A percentile compares a stretch with the other conserved stretches of the same genome.
These are phyloP conservation scores for Megaceryle maxima DNA, from an alignment of 2,113 vertebrate species.

Conservation along the genomic window DNA sequence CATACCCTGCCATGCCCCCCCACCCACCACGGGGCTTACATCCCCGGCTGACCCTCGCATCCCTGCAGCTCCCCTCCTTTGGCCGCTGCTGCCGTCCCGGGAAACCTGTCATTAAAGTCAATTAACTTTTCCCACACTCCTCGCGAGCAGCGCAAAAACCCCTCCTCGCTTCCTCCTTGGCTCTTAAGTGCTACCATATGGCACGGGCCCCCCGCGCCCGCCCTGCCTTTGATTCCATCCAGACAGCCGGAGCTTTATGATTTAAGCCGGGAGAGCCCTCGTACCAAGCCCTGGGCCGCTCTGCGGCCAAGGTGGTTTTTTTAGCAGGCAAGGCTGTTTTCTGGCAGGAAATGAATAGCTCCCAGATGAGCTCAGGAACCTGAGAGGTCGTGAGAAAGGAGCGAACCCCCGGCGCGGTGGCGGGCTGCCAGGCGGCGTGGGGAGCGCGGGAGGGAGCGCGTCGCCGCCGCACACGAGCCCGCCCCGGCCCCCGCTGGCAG, in stretches of 20 bases:
- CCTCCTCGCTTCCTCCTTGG: slow-evolving; percentile 86
- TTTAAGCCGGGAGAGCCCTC: slow-evolving; percentile 86
- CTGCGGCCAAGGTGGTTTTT: slow-evolving; percentile 84
- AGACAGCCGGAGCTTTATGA: slow-evolving; percentile 87
- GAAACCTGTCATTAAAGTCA: slow-evolving; percentile 91
- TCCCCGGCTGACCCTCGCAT: background rate
- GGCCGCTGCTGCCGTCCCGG: slow-evolving; percentile 31
- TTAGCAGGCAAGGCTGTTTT: slow-evolving; percentile 89
- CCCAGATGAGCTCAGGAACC: slow-evolving; percentile 98
- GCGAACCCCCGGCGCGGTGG: slow-evolving; percentile 90
- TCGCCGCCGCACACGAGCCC: slow-evolving; percentile 88
- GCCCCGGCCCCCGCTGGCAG: slow-evolving; percentile 79
- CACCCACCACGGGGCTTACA: background rate
- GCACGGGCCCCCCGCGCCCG: slow-evolving; percentile 34
- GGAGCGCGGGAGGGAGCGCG: slow-evolving; percentile 71
- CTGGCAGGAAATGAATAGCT: slow-evolving; percentile 99
- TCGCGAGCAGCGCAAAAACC: slow-evolving; percentile 68
- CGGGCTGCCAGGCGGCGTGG: slow-evolving; percentile 85
- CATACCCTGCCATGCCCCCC: background rate
- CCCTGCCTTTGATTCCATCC: slow-evolving; percentile 83
- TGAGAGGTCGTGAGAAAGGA: slow-evolving; percentile 99
- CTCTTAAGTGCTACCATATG: slow-evolving; percentile 95
- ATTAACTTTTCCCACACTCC: slow-evolving; percentile 96
- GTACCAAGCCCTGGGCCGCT: slow-evolving; percentile 86
- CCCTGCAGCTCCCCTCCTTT: background rate